phyloP scores from a whole-genome alignment of 2,888 invertebrate species.

The Eristalis intricaria region DNA sequence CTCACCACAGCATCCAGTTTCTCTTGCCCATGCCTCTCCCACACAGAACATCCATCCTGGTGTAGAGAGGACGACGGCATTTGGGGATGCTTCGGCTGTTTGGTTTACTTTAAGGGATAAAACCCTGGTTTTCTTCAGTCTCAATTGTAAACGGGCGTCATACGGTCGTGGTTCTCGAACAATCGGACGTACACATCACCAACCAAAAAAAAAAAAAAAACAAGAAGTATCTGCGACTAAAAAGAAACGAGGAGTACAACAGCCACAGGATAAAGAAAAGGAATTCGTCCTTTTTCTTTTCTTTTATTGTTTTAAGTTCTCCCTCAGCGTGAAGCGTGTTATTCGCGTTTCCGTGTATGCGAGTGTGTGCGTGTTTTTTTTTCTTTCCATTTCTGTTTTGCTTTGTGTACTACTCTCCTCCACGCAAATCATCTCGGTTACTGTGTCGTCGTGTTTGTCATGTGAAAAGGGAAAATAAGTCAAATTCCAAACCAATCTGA shows the following conservation, averaged over 20 bases:
- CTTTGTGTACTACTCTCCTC: neutral
- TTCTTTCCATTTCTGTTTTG: neutral
- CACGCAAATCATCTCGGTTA: neutral
- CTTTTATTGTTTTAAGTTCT: constrained; percentile 48
- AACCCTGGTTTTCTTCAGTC: constrained; percentile 79
- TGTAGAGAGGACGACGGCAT: constrained; percentile 38
- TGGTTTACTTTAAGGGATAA: constrained; percentile 78
- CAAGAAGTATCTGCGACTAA: constrained; percentile 35
- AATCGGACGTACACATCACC: constrained; percentile 33
- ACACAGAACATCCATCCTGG: constrained; percentile 29
- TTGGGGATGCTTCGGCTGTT: constrained; percentile 22
- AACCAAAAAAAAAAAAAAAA: constrained; percentile 17
- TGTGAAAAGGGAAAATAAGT: neutral
- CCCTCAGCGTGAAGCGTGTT: constrained; percentile 38
- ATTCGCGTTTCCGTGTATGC: neutral
- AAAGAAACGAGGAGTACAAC: constrained; percentile 21
- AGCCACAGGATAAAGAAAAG: constrained; percentile 46
- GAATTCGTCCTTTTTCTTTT: constrained; percentile 46
- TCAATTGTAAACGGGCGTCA: constrained; percentile 81
- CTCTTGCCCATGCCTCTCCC: constrained; percentile 34
- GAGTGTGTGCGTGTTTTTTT: neutral
- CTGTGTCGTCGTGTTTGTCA: constrained; percentile 10
- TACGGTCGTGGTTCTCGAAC: constrained; percentile 77
- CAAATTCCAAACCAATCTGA: neutral
- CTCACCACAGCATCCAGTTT: constrained; percentile 57